These are phyloP conservation scores for Stomatorhinus walkeri DNA, from an alignment of 2,797 vertebrate species.

Conservation along the genomic window DNA sequence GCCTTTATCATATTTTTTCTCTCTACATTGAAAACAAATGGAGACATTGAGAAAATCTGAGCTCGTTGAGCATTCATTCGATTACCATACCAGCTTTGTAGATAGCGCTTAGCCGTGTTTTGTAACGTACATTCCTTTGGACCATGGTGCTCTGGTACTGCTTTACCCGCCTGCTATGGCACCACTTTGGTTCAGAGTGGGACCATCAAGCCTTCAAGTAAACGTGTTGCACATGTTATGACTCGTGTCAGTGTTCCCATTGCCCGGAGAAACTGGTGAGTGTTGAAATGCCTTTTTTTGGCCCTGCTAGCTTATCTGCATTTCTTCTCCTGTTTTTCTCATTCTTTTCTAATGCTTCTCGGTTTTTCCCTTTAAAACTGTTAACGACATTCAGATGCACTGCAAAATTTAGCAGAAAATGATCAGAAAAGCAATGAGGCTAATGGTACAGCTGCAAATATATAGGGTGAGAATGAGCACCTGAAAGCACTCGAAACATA, in stretches of 20 bases:
- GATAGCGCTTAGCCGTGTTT: background rate
- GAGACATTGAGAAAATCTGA: background rate
- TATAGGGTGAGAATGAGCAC: background rate
- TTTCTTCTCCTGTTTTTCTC: background rate
- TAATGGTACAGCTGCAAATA: background rate
- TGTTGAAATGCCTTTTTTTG: background rate
- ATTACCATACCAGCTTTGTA: constrained; percentile 7
- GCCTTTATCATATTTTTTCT: background rate
- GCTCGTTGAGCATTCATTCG: background rate
- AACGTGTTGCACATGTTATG: background rate
- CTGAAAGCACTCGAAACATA: background rate
- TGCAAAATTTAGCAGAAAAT: background rate
- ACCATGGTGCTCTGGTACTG: background rate
- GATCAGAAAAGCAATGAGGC: background rate
- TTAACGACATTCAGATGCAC: background rate
- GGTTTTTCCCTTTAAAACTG: background rate
- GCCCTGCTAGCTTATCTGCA: background rate
- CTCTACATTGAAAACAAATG: constrained; percentile 6
- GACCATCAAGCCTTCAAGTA: constrained; percentile 3
- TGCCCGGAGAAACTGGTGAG: background rate
- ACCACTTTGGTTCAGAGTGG: background rate
- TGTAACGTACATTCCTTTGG: background rate
- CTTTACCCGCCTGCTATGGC: background rate
- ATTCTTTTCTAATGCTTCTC: background rate
- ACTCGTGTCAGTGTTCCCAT: constrained; percentile 5